Evolutionary conservation across 1,140 invertebrate genomes (phyloP).

Genomic region (Pseudomyrmex dendroicus): DNA sequence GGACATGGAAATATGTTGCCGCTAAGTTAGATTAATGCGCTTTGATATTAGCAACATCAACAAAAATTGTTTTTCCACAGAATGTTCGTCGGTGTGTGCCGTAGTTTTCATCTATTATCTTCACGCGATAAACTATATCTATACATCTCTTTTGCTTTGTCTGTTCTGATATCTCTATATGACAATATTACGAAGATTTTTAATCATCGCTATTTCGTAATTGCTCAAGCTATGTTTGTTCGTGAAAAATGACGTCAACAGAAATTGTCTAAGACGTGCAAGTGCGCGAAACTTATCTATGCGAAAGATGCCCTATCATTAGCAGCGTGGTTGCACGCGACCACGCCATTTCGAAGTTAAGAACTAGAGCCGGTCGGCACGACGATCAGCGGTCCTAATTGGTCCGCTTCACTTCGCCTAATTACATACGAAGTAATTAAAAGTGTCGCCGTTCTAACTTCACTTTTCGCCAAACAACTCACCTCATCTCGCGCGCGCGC

Average conservation of each 20-base stretch:
- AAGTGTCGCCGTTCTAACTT: conserved; percentile 44
- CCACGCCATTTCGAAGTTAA: conserved; percentile 61
- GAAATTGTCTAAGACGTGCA: conserved; percentile 30
- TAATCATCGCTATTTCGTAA: too few species aligned
- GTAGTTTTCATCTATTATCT: not conserved
- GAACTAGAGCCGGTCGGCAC: conserved; percentile 44
- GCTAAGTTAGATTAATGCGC: conserved; percentile 38
- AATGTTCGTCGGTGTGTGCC: not conserved
- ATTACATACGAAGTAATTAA: conserved; percentile 61
- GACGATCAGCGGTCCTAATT: conserved; percentile 66
- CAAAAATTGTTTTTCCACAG: conserved; percentile 38
- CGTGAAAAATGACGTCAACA: conserved; percentile 14
- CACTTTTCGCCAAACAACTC: conserved; percentile 44
- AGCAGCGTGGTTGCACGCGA: conserved; percentile 42
- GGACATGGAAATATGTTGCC: conserved; percentile 43
- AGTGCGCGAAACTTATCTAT: conserved; percentile 19
- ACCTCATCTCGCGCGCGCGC: not conserved
- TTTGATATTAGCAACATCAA: conserved; percentile 34
- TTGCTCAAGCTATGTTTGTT: conserved; percentile 1
- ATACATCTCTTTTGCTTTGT: not conserved
- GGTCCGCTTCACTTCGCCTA: conserved; percentile 67
- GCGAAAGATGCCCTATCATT: conserved; percentile 28
- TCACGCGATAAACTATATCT: conserved; percentile 5
- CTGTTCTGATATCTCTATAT: not conserved
- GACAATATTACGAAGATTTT: not conserved